Percentiles rank a stretch among this genome's conserved stretches.
phyloP scores from a whole-genome alignment of 1,140 invertebrate genomes.

The Trichonephila inaurata region DNA sequence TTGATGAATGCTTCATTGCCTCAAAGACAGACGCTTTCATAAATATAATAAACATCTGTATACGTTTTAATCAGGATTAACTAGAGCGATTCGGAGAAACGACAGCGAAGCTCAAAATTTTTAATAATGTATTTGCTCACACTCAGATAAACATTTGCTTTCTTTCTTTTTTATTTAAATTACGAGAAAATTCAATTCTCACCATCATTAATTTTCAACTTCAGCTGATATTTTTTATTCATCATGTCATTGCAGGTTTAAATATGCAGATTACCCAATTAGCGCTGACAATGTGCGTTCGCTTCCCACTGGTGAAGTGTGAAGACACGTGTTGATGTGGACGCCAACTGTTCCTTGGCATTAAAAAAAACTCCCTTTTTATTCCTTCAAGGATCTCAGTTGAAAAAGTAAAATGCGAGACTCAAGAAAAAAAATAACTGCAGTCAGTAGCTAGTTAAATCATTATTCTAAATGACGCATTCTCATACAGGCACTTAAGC shows the following conservation, averaged over 20 bases:
- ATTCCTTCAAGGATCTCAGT: too few species aligned
- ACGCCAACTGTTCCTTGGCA: neutral
- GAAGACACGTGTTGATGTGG: neutral
- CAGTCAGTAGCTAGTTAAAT: neutral
- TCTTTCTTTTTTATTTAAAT: neutral
- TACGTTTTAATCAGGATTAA: neutral
- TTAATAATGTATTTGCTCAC: neutral
- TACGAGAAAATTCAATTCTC: neutral
- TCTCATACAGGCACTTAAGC: neutral
- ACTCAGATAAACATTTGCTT: neutral
- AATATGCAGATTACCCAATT: slow-evolving; percentile 5
- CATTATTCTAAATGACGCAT: neutral
- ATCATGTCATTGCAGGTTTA: slow-evolving; percentile 1
- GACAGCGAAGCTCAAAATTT: neutral
- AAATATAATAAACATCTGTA: neutral
- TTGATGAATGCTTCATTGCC: neutral
- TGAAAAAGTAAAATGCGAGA: neutral
- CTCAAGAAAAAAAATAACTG: neutral
- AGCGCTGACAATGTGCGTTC: neutral
- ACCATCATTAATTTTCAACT: neutral
- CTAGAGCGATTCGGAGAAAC: neutral
- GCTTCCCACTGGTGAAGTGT: neutral
- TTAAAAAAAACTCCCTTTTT: neutral
- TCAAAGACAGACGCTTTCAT: neutral
- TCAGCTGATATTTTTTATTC: slow-evolving; percentile 1